These are phyloP conservation scores for Pollimyrus isidori DNA, from an alignment of 2,113 vertebrate species.

Conservation along the genomic window DNA sequence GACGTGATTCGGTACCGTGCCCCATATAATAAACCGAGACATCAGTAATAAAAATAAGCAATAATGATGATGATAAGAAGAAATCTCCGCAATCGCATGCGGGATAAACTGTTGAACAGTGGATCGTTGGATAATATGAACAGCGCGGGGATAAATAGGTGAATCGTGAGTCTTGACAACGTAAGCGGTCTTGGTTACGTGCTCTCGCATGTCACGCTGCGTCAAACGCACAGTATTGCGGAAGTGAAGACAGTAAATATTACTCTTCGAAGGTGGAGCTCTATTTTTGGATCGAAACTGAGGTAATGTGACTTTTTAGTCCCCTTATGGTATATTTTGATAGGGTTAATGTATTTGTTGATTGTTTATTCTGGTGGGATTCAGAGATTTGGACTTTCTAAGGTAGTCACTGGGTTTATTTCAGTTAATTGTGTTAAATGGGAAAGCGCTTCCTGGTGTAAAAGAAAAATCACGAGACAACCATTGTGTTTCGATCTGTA, in stretches of 20 bases:
- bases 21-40: not conserved
- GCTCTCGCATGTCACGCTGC: not conserved
- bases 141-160: not conserved
- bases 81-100: not conserved
- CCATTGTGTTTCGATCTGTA: not conserved
- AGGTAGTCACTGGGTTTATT: not conserved
- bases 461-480: not conserved
- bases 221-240: conserved; percentile 9
- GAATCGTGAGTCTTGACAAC: not conserved
- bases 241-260: conserved; percentile 14
- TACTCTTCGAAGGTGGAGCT: not conserved
- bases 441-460: not conserved
- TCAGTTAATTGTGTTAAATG: not conserved
- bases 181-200: not conserved
- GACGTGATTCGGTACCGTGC: not conserved
- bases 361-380: not conserved
- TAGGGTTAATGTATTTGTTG: not conserved
- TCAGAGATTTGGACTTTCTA: not conserved
- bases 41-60: not conserved
- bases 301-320: not conserved
- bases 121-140: too few species aligned
- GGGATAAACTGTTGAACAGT: not conserved
- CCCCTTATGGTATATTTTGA: not conserved
- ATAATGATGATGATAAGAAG: not conserved
- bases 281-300: conserved; percentile 10